phyloP scores from a whole-genome alignment of 1,140 invertebrate species.

The Atta colombica region DNA sequence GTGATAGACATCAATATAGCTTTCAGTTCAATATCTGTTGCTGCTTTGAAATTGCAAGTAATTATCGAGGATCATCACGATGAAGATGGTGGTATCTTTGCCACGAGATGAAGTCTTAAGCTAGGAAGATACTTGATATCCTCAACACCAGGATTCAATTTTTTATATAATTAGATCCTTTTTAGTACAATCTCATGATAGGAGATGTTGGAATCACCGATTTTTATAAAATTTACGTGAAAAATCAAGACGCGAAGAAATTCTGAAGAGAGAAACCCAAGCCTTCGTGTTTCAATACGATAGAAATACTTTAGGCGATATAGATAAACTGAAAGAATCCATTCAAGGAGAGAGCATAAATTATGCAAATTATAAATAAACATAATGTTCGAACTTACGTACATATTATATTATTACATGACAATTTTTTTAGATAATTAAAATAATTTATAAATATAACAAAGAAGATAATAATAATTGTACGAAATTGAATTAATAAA shows the following conservation, averaged over 20 bases:
- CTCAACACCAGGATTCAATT: not conserved
- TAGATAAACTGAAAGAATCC: slow-evolving; percentile 1
- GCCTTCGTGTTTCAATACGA: not conserved
- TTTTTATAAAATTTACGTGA: not conserved
- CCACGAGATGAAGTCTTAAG: not conserved
- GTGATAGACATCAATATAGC: not conserved
- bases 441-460: no score
- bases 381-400: no score
- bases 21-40: slow-evolving; percentile 23
- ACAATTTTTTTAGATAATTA: no score
- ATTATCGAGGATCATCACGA: slow-evolving; percentile 13
- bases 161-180: no score
- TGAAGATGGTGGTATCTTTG: not conserved
- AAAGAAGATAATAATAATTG: no score
- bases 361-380: no score
- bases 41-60: not conserved
- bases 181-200: no score
- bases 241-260: slow-evolving; percentile 47
- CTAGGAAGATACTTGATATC: slow-evolving; percentile 29
- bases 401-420: no score
- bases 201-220: no score
- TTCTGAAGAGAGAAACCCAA: not conserved
- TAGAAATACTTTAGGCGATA: slow-evolving; percentile 15
- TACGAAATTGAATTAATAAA: no score
- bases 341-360: no score